Evolutionary conservation across 2,888 invertebrate species (phyloP).

Genomic region (Erynnis tages): DNA sequence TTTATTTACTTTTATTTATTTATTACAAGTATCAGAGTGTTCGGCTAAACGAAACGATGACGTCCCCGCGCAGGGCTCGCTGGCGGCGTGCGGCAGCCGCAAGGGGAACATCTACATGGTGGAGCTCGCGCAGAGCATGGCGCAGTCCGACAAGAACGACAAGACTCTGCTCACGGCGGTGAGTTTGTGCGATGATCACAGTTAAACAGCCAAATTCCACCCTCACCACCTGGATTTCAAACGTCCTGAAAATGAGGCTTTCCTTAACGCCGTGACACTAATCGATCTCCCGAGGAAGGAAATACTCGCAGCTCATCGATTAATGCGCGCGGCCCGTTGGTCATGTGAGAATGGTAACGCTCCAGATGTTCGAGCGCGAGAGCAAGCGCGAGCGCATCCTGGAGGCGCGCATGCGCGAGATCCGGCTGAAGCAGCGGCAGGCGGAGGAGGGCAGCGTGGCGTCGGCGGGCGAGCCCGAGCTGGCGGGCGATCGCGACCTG

Average conservation of each 20-base stretch:
- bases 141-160: conserved; percentile 85
- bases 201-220: too few relatives aligned
- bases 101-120: conserved; percentile 87
- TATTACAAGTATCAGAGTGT: too few relatives aligned
- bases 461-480: conserved; percentile 44
- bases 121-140: conserved; percentile 87
- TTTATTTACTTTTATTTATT: too few relatives aligned
- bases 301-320: too few relatives aligned
- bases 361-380: conserved; percentile 92
- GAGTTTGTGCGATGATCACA: too few relatives aligned
- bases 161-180: conserved; percentile 86
- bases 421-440: conserved; percentile 80
- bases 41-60: too few relatives aligned
- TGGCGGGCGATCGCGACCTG: conserved; percentile 57
- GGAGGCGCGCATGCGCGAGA: conserved; percentile 92
- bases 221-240: too few relatives aligned
- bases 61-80: conserved; percentile 77
- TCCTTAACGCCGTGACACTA: too few relatives aligned
- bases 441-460: conserved; percentile 52
- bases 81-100: conserved; percentile 87
- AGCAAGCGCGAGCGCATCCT: conserved; percentile 93
- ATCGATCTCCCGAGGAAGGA: too few relatives aligned
- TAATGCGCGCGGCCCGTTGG: too few relatives aligned
- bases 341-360: too few relatives aligned
- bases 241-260: too few relatives aligned